Evolutionary conservation across 1,140 invertebrate species (phyloP).

Genomic region (Atta colombica): DNA sequence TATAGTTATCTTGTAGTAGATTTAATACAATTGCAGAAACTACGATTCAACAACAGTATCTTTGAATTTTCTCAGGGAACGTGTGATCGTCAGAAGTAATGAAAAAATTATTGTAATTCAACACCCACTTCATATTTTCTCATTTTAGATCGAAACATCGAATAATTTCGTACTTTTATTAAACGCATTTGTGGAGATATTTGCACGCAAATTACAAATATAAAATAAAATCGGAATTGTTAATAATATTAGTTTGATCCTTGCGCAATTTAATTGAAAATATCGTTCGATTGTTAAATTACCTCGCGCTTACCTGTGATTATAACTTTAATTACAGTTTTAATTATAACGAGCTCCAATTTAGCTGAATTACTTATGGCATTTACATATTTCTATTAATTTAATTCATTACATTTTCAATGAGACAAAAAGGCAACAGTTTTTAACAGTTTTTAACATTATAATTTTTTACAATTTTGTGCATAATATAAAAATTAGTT

Average conservation of each 20-base stretch:
- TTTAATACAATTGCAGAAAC: slow-evolving; percentile 75
- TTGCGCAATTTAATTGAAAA: slow-evolving; percentile 46
- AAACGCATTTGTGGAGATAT: slow-evolving; percentile 5
- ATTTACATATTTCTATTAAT: slow-evolving; percentile 53
- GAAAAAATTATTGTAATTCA: background rate
- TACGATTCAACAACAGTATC: slow-evolving; percentile 28
- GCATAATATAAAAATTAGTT: background rate
- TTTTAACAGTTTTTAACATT: background rate
- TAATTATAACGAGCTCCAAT: slow-evolving; percentile 56
- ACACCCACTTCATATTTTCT: background rate
- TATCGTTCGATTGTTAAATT: slow-evolving; percentile 55
- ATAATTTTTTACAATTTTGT: background rate
- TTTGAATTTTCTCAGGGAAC: background rate
- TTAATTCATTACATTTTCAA: slow-evolving; percentile 29
- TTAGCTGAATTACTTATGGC: slow-evolving; percentile 38
- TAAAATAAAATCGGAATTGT: slow-evolving; percentile 29
- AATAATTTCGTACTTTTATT: slow-evolving; percentile 29
- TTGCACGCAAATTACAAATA: slow-evolving; percentile 30
- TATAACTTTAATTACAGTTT: slow-evolving; percentile 55
- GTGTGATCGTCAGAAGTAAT: background rate
- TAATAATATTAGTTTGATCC: slow-evolving; percentile 52
- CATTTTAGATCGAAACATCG: background rate
- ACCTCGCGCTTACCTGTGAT: slow-evolving; percentile 33
- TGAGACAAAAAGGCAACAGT: background rate
- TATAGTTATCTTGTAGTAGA: slow-evolving; percentile 58